Base-by-base conservation (phyloP, 1,140 invertebrate species). In the Brachionus asplanchnoidis region DNA sequence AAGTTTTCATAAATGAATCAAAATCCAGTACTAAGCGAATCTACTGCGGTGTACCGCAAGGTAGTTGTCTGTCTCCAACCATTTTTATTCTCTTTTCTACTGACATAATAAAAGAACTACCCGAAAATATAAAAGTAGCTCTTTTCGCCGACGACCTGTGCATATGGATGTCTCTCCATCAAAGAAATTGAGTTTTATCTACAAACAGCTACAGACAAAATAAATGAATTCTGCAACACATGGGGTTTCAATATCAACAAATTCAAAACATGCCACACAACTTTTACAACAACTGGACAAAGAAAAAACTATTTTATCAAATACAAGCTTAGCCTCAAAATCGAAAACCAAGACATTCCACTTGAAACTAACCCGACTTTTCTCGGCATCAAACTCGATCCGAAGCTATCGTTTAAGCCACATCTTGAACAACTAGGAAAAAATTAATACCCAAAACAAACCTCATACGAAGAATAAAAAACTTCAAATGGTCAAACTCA, bases 401-500 rank as follows among this genome's bases (percentile, higher is more conserved):
- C 60, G 20, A 65, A 26, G 6, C 23, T 65, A 26, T 23, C 17
- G 6, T 65, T 65, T 26, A 65, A 65, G 11, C 60, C 17, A 65
- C n/a, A 65, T 26, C 20, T 65, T 26, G 60, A 23, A 23, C 17
- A 65, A 65, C 17, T 65, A 65, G 60, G 11, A 65, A 65, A 20
- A 65, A 65, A 65, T 65, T 65, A 65, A 26, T 65, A 20, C 23
- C 60, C 5, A 65, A 65, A 65, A 65, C 60, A 26, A 65, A 65
- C 11, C 23, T 65, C 6, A 23, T 65, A 26, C 5, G 60, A 12
- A 65, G 60, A 65, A 65, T 65, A 9, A 65, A 65, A 65, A 26
- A 65, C 60, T 65, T 65, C 60, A 65, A 65, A 65, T 65, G 23
- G 60, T 20, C 60, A 65, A 65, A 65, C 60, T 65, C 60, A 65